Percentiles rank a stretch among this genome's conserved stretches.
Evolutionary conservation across 2,888 invertebrate species (phyloP).

Genomic region (Darwinula stevensoni): DNA sequence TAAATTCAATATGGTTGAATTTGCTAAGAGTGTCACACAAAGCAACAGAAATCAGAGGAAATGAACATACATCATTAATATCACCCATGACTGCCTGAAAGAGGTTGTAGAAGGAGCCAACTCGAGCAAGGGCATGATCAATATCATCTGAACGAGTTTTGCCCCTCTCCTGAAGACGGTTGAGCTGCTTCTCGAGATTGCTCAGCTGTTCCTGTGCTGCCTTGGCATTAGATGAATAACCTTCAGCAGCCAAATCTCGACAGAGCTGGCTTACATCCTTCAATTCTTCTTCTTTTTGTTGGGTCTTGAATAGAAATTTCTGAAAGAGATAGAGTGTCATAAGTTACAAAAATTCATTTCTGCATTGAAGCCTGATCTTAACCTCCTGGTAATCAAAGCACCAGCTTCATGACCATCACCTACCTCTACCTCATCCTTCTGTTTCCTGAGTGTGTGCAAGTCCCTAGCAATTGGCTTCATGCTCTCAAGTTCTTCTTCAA

Average conservation of each 20-base stretch:
- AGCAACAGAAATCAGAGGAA: too few species aligned
- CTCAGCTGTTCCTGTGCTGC: conserved; percentile 47
- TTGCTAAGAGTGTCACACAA: too few species aligned
- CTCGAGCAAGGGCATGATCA: conserved; percentile 37
- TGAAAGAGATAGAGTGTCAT: too few species aligned
- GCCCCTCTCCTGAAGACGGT: conserved; percentile 45
- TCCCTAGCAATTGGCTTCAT: conserved; percentile 69
- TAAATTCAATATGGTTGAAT: too few species aligned
- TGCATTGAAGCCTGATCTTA: too few species aligned
- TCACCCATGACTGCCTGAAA: conserved; percentile 43
- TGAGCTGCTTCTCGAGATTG: conserved; percentile 42
- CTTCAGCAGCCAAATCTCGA: conserved; percentile 46
- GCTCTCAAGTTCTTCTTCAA: conserved; percentile 52
- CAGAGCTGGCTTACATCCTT: conserved; percentile 37
- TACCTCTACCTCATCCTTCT: conserved; percentile 40
- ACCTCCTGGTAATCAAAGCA: too few species aligned
- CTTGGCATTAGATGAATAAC: conserved; percentile 50
- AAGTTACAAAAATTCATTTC: too few species aligned
- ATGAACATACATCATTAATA: conserved; percentile 31
- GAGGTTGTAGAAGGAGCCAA: conserved; percentile 55
- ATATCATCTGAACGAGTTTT: conserved; percentile 46
- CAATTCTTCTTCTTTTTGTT: conserved; percentile 16
- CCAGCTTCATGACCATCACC: too few species aligned
- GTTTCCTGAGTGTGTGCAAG: conserved; percentile 45
- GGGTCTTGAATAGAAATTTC: conserved; percentile 15